These are phyloP conservation scores for Anthopleura xanthogrammica DNA, from an alignment of 92 coral and sea anemone genomes.

Conservation along the genomic window DNA sequence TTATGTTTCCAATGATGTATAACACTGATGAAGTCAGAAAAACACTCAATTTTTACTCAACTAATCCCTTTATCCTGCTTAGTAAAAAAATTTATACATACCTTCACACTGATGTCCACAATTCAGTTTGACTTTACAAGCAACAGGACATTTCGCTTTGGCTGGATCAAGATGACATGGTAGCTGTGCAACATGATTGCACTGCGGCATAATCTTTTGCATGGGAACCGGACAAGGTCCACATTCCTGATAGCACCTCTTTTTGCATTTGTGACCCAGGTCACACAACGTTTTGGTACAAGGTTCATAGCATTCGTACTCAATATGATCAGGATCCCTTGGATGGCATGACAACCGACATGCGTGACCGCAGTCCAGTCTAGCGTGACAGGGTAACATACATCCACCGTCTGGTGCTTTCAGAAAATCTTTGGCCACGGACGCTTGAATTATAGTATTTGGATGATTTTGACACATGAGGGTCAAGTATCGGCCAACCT, in stretches of 20 bases:
- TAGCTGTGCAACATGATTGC: slow-evolving; percentile 55
- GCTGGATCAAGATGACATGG: slow-evolving; percentile 67
- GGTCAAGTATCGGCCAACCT: slow-evolving; percentile 63
- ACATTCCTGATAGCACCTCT: slow-evolving; percentile 63
- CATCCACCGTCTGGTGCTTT: slow-evolving; percentile 96
- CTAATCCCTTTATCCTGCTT: background rate
- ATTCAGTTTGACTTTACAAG: slow-evolving; percentile 60
- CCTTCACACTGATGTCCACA: slow-evolving; percentile 87
- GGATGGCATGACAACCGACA: slow-evolving; percentile 84
- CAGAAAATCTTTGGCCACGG: slow-evolving; percentile 65
- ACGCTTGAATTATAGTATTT: slow-evolving; percentile 64
- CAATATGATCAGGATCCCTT: slow-evolving; percentile 71
- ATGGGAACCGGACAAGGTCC: background rate
- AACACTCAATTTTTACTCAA: background rate
- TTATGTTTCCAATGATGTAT: too few relatives aligned
- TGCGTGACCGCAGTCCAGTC: slow-evolving; percentile 72
- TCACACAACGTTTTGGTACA: slow-evolving; percentile 36
- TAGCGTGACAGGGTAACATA: slow-evolving; percentile 54
- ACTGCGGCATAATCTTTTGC: slow-evolving; percentile 50
- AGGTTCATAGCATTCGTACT: slow-evolving; percentile 67
- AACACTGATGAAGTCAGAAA: too few relatives aligned
- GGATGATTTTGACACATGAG: slow-evolving; percentile 94
- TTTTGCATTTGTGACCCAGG: slow-evolving; percentile 59
- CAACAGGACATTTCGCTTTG: slow-evolving; percentile 45
- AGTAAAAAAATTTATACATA: slow-evolving; percentile 1